Evolutionary conservation across 2,888 invertebrate species (phyloP).

Genomic region (Lithophane ornitopus): DNA sequence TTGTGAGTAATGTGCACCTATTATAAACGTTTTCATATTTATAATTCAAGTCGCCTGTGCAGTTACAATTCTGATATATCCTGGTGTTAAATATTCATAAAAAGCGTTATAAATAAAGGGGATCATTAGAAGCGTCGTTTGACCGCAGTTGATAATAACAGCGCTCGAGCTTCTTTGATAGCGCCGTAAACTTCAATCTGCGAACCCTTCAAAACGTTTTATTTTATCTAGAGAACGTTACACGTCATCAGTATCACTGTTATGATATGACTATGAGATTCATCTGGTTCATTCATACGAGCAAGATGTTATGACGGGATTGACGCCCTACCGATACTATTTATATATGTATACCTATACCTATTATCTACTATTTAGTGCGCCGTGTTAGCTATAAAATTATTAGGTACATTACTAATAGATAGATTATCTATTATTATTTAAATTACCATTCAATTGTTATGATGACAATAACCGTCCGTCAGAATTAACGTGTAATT

Average conservation of each 20-base stretch:
- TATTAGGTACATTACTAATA: slow-evolving; percentile 4
- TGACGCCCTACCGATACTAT: neutral
- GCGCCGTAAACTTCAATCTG: slow-evolving; percentile 66
- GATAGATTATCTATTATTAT: slow-evolving; percentile 23
- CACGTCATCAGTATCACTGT: slow-evolving; percentile 29
- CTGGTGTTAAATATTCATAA: slow-evolving; percentile 68
- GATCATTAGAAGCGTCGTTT: slow-evolving; percentile 56
- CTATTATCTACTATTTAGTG: slow-evolving; percentile 6
- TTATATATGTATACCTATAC: slow-evolving; percentile 4
- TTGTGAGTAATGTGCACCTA: slow-evolving; percentile 64
- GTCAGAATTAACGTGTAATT: slow-evolving; percentile 7
- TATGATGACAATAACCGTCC: slow-evolving; percentile 10
- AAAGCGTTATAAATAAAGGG: slow-evolving; percentile 51
- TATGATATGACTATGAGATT: slow-evolving; percentile 30
- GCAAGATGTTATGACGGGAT: slow-evolving; percentile 19
- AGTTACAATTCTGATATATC: slow-evolving; percentile 68
- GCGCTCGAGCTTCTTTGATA: slow-evolving; percentile 65
- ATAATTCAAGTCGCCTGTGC: slow-evolving; percentile 71
- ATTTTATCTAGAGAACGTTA: slow-evolving; percentile 46
- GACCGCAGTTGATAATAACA: slow-evolving; percentile 59
- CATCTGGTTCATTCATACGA: slow-evolving; percentile 40
- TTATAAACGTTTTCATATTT: slow-evolving; percentile 68
- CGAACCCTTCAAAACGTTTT: slow-evolving; percentile 63
- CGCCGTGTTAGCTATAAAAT: neutral
- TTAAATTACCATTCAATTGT: slow-evolving; percentile 30